Conservation (phyloP, 1,140 invertebrate genomes). For the Asobara japonica region DNA sequence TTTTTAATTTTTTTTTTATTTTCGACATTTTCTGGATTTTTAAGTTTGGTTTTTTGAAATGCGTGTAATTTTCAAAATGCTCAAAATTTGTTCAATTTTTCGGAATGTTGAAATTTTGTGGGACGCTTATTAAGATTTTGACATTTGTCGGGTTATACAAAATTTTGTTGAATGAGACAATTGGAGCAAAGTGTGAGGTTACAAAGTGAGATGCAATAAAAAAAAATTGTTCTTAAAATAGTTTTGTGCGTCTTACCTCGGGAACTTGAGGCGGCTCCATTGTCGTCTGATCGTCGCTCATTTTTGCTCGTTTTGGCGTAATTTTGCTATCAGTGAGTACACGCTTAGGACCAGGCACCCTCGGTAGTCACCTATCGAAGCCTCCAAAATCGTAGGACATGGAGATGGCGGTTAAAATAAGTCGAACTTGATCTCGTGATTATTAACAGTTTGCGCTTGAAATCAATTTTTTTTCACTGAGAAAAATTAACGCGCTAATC, state of each 20-base stretch:
- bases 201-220: not conserved
- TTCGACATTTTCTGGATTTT: too few relatives aligned
- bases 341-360: constrained; percentile 29
- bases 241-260: constrained; percentile 41
- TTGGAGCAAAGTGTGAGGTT: constrained; percentile 7
- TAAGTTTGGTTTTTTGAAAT: too few relatives aligned
- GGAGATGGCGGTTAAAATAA: constrained; percentile 8
- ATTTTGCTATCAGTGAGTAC: constrained; percentile 28
- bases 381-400: constrained; percentile 17
- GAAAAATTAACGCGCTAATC: not conserved
- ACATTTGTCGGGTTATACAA: too few relatives aligned
- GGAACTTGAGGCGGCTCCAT: constrained; percentile 49
- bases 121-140: too few relatives aligned
- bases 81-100: too few relatives aligned
- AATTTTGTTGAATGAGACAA: too few relatives aligned
- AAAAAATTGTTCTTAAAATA: constrained; percentile 24
- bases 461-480: not conserved
- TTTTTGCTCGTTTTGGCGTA: constrained; percentile 43
- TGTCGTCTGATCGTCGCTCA: constrained; percentile 57
- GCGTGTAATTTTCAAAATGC: too few relatives aligned
- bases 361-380: constrained; percentile 31
- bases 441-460: not conserved
- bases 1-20: too few relatives aligned
- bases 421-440: not conserved
- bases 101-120: too few relatives aligned